phyloP scores from a whole-genome alignment of 2,888 invertebrate genomes.

The Thymelicus acteon region DNA sequence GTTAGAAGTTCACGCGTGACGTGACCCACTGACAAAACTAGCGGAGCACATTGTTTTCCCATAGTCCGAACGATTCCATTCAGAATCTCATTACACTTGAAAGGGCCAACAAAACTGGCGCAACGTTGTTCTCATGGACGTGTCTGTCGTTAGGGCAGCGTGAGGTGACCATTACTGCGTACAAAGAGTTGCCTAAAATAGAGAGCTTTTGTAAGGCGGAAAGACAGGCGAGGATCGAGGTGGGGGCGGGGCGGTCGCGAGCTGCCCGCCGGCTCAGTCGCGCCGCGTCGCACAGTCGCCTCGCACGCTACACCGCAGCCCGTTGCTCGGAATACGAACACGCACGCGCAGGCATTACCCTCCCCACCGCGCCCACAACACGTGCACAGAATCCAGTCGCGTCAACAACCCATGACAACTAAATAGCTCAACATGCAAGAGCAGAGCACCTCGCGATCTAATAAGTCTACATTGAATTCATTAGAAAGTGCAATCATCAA shows the following conservation, averaged over 20 bases:
- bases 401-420: slow-evolving; percentile 51
- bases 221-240: slow-evolving; percentile 70
- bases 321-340: slow-evolving; percentile 72
- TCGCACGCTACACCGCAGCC: slow-evolving; percentile 72
- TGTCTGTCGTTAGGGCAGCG: slow-evolving; percentile 83
- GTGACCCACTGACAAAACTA: slow-evolving; percentile 78
- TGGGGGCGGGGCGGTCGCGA: slow-evolving; percentile 80
- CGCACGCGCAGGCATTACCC: slow-evolving; percentile 57
- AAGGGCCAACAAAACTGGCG: slow-evolving; percentile 81
- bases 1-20: slow-evolving; percentile 44
- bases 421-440: slow-evolving; percentile 73
- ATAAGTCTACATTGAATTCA: slow-evolving; percentile 77
- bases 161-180: slow-evolving; percentile 84
- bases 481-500: slow-evolving; percentile 83
- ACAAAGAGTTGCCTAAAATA: slow-evolving; percentile 85
- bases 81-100: slow-evolving; percentile 83
- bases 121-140: slow-evolving; percentile 82
- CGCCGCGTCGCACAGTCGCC: slow-evolving; percentile 77
- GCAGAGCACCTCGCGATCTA: slow-evolving; percentile 77
- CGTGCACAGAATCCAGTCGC: slow-evolving; percentile 55
- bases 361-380: slow-evolving; percentile 66
- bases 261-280: slow-evolving; percentile 81
- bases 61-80: slow-evolving; percentile 76
- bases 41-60: slow-evolving; percentile 78
- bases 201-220: slow-evolving; percentile 84